phyloP scores from a whole-genome alignment of 2,888 invertebrate species.

The Phania funesta region DNA sequence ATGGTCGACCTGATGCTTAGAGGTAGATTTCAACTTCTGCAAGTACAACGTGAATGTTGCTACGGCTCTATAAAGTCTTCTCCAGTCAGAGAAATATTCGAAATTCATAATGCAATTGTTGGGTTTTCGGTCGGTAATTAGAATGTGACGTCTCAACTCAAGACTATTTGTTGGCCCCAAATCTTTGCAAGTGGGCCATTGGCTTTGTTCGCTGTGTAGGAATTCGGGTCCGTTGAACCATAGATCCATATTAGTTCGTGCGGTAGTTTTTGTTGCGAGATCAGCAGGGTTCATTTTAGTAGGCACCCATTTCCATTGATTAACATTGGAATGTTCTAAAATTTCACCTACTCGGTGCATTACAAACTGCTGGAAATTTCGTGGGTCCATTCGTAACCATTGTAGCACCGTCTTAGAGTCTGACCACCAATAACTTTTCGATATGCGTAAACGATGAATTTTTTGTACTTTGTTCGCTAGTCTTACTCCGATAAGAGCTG shows the following conservation, averaged over 20 bases:
- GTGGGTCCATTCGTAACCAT: conserved; percentile 15
- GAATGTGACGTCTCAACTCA: not conserved
- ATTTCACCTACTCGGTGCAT: no score
- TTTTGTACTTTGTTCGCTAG: no score
- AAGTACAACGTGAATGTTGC: conserved; percentile 48
- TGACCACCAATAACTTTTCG: not conserved
- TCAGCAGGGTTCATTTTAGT: conserved; percentile 59
- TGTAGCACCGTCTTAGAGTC: conserved; percentile 53
- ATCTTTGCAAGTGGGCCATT: conserved; percentile 44
- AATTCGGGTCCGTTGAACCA: conserved; percentile 52
- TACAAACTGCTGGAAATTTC: conserved; percentile 29
- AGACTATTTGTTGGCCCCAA: not conserved
- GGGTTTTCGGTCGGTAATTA: not conserved
- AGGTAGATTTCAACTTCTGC: conserved; percentile 6
- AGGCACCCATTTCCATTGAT: conserved; percentile 60
- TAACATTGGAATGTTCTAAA: conserved; percentile 48
- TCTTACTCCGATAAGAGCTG: no score
- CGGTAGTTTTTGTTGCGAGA: conserved; percentile 47
- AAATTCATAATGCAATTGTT: conserved; percentile 29
- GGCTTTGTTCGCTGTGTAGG: not conserved
- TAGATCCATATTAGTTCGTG: not conserved
- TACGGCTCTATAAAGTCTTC: conserved; percentile 50
- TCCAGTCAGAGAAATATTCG: conserved; percentile 60
- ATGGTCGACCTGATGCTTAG: not conserved
- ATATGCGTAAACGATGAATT: no score